Evolutionary conservation across 2,797 vertebrate genomes (phyloP), one percentile per base, ranked within the genome.

Genomic region (Sardinella longiceps): DNA sequence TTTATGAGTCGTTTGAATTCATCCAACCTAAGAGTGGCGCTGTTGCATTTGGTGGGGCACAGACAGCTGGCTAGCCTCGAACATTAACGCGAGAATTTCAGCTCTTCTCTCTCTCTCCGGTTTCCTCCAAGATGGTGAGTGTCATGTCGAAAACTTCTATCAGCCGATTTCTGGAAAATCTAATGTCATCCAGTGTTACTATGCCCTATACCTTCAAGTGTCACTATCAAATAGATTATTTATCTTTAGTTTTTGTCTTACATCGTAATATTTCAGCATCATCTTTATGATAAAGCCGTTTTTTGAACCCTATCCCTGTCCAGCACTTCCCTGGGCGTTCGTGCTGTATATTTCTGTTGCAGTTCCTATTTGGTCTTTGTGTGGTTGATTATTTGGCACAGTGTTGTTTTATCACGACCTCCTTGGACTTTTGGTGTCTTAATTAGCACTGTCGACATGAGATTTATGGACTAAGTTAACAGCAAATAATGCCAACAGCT

Each of bases 81-180:
- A 77, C 37, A 77, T 77, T n/a, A 43, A 77, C 70, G 70, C 70
- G 70, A 77, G 70, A 77, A 39, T 77, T 77, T 6, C 37, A 0
- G 0, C 10, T 9, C 1, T 0, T 77, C 70, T 43, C 33, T 20
- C 70, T 77, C 70, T 77, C 70, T 77, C 70, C 70, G 70, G 23
- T 77, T 77, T 77, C 70, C 70, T 77, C 70, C 70, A 77, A 77
- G 70, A 77, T 77, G 70, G 70, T 77, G 70, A 77, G 70, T 77
- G n/a, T 77, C 70, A 43, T 77, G 70, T 20, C 1, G 37, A 43
- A 77, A 77, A 43, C 37, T 77, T 48, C 80, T n/a, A 81, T 10
- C 15, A 37, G 20, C 15, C 1, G 37, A 43, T 77, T 37, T 77
- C 23, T 0, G 9, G 37, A 77, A 77, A 77, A 77, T 77, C 70